Percentiles rank a stretch among this genome's conserved stretches.
These are phyloP conservation scores for Lutjanus erythropterus DNA, from an alignment of 2,113 vertebrate genomes.

Conservation along the genomic window DNA sequence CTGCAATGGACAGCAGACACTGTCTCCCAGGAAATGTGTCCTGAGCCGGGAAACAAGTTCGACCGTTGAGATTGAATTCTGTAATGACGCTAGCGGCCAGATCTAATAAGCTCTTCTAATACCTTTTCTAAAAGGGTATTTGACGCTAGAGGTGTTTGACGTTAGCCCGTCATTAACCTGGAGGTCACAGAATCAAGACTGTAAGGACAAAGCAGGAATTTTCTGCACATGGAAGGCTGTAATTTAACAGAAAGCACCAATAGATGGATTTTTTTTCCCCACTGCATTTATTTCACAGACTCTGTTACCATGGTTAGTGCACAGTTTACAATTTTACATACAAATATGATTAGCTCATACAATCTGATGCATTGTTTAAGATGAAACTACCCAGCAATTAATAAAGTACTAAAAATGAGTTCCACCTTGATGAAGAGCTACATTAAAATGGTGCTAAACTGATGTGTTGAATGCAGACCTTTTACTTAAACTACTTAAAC, in stretches of 20 bases:
- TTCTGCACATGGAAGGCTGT: slow-evolving; percentile 3
- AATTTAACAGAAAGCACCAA: neutral
- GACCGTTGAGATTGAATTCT: slow-evolving; percentile 64
- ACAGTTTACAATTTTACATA: neutral
- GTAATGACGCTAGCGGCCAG: slow-evolving; percentile 57
- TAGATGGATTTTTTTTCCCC: neutral
- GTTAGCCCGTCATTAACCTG: slow-evolving; percentile 68
- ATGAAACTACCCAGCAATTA: neutral
- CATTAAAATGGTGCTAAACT: neutral
- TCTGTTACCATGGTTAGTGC: neutral
- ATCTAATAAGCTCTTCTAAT: slow-evolving; percentile 72
- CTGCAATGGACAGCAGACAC: slow-evolving; percentile 56
- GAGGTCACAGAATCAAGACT: slow-evolving; percentile 61
- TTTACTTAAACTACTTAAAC: neutral
- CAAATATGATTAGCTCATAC: neutral
- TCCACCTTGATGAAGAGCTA: neutral
- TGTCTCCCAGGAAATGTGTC: slow-evolving; percentile 65
- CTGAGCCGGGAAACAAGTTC: slow-evolving; percentile 57
- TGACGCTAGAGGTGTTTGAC: slow-evolving; percentile 68
- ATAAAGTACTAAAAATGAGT: neutral
- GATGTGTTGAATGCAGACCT: neutral
- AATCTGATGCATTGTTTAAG: neutral
- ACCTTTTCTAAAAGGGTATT: slow-evolving; percentile 71
- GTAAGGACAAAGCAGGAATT: slow-evolving; percentile 49
- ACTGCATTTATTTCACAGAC: neutral